Base-by-base conservation (phyloP, 35 echinoderm and acorn worm species). In the Heliocidaris erythrogramma region DNA sequence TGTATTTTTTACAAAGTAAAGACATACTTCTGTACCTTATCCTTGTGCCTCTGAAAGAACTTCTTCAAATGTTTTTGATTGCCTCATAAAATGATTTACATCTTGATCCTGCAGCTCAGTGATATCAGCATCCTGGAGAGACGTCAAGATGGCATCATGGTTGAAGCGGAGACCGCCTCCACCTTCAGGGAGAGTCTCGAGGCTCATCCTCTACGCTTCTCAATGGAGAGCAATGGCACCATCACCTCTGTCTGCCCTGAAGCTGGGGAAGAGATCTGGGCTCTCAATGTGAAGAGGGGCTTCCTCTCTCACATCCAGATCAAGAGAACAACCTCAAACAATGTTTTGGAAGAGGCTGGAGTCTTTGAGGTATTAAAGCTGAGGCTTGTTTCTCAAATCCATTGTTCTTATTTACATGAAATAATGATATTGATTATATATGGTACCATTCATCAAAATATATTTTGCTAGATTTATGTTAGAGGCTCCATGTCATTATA, bases 241-340 rank as follows among this genome's bases (percentile, higher is more conserved):
- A 95, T 98, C 91, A 95, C 94, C 10, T 85, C 94, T 2, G 95
- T 99, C 30, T 99, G 98, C 91, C 96, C 95, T 49, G 92, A 94
- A 17, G 49, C 65, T 21, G 95, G 90, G 8, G 98, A 99, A 47
- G 52, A 92, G 18, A 48, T 91, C 4, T 94, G 93, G 94, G 94
- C 91, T 5, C 92, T 96, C 21, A 99, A 99, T 93, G 85, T 99
- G 89, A 99, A 99, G 87, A 91, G 98, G 29, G 98, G 96, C 47
- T 48, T 99, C 53, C 60, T 99, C 59, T 99, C 98, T 65, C 92
- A 95, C 24, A 93, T 99, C 59, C 98, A 99, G 59, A 59, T 48
- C 91, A 59, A 59, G 49, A 92, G 29, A 48, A 30, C 50, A 17
- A 49, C 31, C n/a, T 48, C 29, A 48, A 48, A 48, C 29, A 13